Percentiles rank a stretch among this genome's conserved stretches.
Evolutionary conservation across 92 coral and sea anemone species (phyloP).

Genomic region (Ricordea florida): DNA sequence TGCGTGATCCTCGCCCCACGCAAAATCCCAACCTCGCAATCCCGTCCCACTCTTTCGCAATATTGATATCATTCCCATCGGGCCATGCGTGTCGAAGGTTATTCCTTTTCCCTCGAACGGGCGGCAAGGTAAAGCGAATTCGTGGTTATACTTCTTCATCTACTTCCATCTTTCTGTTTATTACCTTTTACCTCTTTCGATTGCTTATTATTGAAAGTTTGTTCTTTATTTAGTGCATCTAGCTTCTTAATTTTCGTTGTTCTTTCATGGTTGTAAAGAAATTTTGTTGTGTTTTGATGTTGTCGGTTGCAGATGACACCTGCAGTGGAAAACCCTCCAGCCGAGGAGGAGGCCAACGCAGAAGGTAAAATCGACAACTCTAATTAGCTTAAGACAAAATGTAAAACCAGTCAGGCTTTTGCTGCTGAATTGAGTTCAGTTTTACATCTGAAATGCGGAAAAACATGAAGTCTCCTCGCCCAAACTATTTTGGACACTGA

Average conservation of each 20-base stretch:
- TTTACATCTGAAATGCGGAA: background rate
- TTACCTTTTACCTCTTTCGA: background rate
- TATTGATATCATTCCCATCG: constrained; percentile 72
- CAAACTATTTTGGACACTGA: constrained; percentile 34
- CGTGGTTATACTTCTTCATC: constrained; percentile 42
- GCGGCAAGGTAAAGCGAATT: constrained; percentile 3
- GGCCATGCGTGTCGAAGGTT: constrained; percentile 17
- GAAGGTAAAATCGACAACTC: constrained; percentile 60
- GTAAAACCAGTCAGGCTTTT: too few relatives aligned
- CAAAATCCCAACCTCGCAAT: too few relatives aligned
- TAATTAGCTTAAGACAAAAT: too few relatives aligned
- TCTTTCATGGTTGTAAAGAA: background rate
- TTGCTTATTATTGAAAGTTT: background rate
- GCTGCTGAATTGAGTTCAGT: too few relatives aligned
- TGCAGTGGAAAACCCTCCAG: constrained; percentile 98
- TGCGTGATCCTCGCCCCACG: too few relatives aligned
- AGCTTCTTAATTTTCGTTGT: background rate
- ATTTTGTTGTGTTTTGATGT: background rate
- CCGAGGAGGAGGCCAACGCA: constrained; percentile 78
- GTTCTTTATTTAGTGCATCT: background rate
- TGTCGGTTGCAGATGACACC: constrained; percentile 85
- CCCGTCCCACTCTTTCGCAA: too few relatives aligned
- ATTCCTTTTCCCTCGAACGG: background rate
- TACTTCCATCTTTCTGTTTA: constrained; percentile 36
- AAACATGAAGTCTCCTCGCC: background rate